Evolutionary conservation across 2,888 invertebrate genomes (phyloP).

Genomic region (Drosophila yooni): DNA sequence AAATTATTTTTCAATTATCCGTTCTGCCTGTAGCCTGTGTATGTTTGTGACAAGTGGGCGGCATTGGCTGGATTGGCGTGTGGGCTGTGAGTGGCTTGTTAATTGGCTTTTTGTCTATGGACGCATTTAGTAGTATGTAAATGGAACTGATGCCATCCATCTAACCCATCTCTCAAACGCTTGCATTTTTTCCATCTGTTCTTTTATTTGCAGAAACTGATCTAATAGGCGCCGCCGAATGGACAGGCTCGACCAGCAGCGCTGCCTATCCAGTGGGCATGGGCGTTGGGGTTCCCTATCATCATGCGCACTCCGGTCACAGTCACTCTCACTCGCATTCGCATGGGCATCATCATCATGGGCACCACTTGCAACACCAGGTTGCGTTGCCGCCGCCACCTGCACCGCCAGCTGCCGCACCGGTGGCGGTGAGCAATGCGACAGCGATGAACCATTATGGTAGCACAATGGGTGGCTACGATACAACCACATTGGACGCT

Average conservation of each 20-base stretch:
- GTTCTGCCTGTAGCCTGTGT: conserved; percentile 59
- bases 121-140: not conserved
- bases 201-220: conserved; percentile 86
- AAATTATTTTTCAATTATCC: conserved; percentile 82
- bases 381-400: conserved; percentile 85
- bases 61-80: not conserved
- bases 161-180: not conserved
- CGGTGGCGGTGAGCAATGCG: conserved; percentile 52
- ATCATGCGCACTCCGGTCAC: conserved; percentile 57
- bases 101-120: conserved; percentile 30
- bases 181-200: not conserved
- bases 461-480: conserved; percentile 85
- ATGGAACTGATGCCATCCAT: not conserved
- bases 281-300: conserved; percentile 52
- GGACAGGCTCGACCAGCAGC: conserved; percentile 87
- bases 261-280: conserved; percentile 53
- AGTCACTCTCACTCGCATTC: conserved; percentile 48
- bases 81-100: not conserved
- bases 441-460: conserved; percentile 81
- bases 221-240: conserved; percentile 88
- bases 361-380: conserved; percentile 72
- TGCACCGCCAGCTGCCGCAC: conserved; percentile 85
- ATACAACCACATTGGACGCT: conserved; percentile 67
- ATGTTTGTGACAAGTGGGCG: conserved; percentile 61
- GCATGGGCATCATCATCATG: conserved; percentile 52